Conservation (phyloP, 2,888 invertebrate species). For the Folsomia manolachei region DNA sequence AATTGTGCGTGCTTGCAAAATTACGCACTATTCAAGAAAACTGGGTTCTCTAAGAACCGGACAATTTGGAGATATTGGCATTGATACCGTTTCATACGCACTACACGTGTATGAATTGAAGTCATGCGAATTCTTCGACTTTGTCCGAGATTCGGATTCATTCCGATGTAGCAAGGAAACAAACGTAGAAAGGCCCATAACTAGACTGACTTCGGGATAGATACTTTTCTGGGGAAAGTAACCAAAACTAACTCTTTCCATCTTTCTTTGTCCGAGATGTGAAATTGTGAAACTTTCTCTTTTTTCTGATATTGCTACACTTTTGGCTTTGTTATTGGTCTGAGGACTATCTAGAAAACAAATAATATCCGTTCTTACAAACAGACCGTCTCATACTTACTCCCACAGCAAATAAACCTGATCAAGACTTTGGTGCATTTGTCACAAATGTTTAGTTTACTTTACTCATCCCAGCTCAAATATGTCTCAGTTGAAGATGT, state of each 20-base stretch:
- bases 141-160: slow-evolving; percentile 5
- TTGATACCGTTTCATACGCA: background rate
- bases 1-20: background rate
- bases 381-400: background rate
- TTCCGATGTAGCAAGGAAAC: background rate
- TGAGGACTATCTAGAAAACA: background rate
- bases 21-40: background rate
- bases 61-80: background rate
- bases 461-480: no score
- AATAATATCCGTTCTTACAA: background rate
- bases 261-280: background rate
- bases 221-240: background rate
- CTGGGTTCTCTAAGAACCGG: background rate
- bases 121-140: background rate
- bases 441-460: no score
- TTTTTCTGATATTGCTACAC: background rate
- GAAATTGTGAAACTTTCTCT: background rate
- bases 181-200: background rate
- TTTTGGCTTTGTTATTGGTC: background rate
- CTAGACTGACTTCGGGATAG: background rate
- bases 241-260: background rate
- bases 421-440: background rate
- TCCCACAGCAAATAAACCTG: no score
- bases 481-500: background rate
- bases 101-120: background rate